Percentiles rank a stretch among this genome's conserved stretches.
Evolutionary conservation across 2,888 invertebrate genomes (phyloP).

Genomic region (Oscheius sp.): DNA sequence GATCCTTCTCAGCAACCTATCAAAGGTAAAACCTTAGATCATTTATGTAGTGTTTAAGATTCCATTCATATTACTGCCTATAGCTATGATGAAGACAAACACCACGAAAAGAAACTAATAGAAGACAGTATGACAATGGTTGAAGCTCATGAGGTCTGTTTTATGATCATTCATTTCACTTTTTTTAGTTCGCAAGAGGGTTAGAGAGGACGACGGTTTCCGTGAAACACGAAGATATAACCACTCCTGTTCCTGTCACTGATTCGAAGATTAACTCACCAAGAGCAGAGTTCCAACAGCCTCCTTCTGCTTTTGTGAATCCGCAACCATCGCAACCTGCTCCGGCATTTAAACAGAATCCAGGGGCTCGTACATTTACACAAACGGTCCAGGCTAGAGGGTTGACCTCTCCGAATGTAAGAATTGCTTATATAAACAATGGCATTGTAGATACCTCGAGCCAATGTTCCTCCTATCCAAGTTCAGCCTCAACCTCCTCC

Average conservation of each 20-base stretch:
- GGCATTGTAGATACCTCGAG: not conserved
- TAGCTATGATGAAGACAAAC: conserved; percentile 49
- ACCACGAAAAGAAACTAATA: conserved; percentile 49
- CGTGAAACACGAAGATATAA: conserved; percentile 32
- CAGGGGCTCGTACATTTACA: conserved; percentile 10
- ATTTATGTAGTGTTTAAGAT: not conserved
- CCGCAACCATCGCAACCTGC: conserved; percentile 1
- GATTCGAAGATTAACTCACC: not conserved
- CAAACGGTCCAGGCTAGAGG: conserved; percentile 20
- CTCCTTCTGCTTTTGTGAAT: conserved; percentile 17
- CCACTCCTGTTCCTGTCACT: conserved; percentile 6
- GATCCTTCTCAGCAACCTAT: not conserved
- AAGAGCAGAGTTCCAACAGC: conserved; percentile 22
- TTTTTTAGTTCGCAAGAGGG: conserved; percentile 42
- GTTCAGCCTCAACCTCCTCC: not conserved
- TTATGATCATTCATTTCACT: conserved; percentile 2
- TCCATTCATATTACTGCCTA: conserved; percentile 3
- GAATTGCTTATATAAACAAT: not conserved
- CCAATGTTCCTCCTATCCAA: not conserved
- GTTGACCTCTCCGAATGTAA: not conserved
- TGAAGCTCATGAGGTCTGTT: conserved; percentile 41
- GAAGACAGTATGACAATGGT: conserved; percentile 43
- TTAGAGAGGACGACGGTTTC: conserved; percentile 52
- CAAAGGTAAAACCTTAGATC: not conserved
- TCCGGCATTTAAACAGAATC: not conserved